Base-by-base conservation (phyloP, 2,113 vertebrate genomes). In the Oryzias melastigma region DNA sequence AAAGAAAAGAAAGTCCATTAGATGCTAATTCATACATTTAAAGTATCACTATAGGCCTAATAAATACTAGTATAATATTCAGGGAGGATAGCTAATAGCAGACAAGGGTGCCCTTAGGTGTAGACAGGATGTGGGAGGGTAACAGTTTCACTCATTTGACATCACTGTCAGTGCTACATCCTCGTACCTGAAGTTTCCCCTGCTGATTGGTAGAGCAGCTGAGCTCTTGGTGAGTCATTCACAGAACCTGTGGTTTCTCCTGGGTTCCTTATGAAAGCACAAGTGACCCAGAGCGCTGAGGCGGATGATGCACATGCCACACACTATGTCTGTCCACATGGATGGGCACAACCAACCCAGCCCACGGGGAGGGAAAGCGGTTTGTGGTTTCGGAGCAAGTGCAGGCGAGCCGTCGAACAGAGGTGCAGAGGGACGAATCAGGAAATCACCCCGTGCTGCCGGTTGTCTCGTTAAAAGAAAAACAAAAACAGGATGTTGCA, bases 11-110 rank as follows among this genome's bases (percentile, higher is more conserved):
- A 78, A 73, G 61, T 80, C 77, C 85, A 87, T 62, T 73, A 83
- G 76, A 77, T 83, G 76, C 83, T 81, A 80, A 80, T 80, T 56
- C 65, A 62, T 84, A 84, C 79, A 77, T 73, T 71, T 74, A 81
- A 86, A 78, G 56, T 77, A 85, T 56, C 4, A 40, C 85, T 90
- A 87, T 72, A 82, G 69, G 78, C 65, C 78, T 85, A 85, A 76
- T 84, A 82, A 44, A 68, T 86, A 83, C 78, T 77, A 87, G 69
- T 47, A 74, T 65, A 73, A 78, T 65, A 77, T 61, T 85, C 53
- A 83, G 58, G 75, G 59, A 84, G 72, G 70, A 73, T 83, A 81
- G 72, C 83, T 64, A 73, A 68, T 80, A 82, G 71, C 78, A 83
- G 64, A 75, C 78, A 71, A 75, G 24, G 76, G 57, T 47, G 68